Evolutionary conservation across 2,113 vertebrate species (phyloP).

Genomic region (Petaurus breviceps): DNA sequence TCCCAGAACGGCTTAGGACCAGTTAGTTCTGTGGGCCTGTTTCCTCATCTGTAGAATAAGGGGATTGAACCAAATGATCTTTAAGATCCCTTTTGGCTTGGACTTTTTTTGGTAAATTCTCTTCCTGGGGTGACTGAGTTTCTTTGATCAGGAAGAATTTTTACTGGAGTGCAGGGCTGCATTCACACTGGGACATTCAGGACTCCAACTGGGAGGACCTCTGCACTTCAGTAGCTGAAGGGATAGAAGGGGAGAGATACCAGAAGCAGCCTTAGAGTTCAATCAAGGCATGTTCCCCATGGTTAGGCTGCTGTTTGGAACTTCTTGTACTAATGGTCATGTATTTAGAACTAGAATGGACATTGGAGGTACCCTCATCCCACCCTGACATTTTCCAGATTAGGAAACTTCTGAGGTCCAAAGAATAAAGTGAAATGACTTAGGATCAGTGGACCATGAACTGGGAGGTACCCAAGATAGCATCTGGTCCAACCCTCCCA

Average conservation of each 20-base stretch:
- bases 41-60: not conserved
- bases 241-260: not conserved
- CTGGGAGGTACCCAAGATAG: not conserved
- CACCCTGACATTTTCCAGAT: not conserved
- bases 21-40: not conserved
- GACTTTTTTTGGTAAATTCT: slow-evolving; percentile 15
- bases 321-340: not conserved
- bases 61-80: slow-evolving; percentile 10
- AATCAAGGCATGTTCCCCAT: not conserved
- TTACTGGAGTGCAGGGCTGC: not conserved
- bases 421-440: not conserved
- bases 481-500: not conserved
- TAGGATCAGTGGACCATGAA: not conserved
- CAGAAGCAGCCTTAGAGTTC: not conserved
- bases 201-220: not conserved
- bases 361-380: not conserved
- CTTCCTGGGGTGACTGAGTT: not conserved
- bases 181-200: not conserved
- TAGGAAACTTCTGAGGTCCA: not conserved
- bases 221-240: not conserved
- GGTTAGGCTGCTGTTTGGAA: not conserved
- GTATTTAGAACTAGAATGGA: not conserved
- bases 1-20: not conserved
- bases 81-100: slow-evolving; percentile 9
- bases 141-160: slow-evolving; percentile 22